phyloP scores from a whole-genome alignment of 2,797 vertebrate genomes.

The Petrocephalus schoutedeni region DNA sequence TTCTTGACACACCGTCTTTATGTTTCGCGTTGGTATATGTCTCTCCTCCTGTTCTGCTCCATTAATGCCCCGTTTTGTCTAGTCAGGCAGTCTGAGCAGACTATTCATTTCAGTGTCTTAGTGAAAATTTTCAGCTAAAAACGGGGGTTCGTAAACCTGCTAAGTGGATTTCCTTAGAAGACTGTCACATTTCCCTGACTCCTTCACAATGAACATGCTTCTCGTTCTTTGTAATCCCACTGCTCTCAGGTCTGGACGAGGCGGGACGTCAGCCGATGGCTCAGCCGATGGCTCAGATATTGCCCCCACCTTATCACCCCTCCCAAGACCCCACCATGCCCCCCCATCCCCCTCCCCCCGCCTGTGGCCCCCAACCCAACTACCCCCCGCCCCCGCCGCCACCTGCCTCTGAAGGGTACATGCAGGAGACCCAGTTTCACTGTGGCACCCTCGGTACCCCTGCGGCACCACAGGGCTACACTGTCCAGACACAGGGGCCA shows the following conservation, averaged over 20 bases:
- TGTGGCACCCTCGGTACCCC: constrained; percentile 51
- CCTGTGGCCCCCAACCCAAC: constrained; percentile 56
- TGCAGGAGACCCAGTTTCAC: constrained; percentile 74
- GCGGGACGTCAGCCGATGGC: constrained; percentile 67
- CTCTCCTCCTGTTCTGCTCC: neutral
- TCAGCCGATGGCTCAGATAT: constrained; percentile 42
- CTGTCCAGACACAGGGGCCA: constrained; percentile 75
- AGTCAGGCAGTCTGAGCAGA: neutral
- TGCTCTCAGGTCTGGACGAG: constrained; percentile 66
- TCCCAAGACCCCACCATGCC: constrained; percentile 37
- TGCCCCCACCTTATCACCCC: constrained; percentile 52
- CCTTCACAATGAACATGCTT: neutral
- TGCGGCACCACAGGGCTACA: constrained; percentile 71
- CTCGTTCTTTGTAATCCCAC: constrained; percentile 12
- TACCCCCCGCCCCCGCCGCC: constrained; percentile 66
- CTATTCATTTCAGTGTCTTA: neutral
- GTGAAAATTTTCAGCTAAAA: neutral
- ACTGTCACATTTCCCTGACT: neutral
- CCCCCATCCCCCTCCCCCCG: constrained; percentile 61
- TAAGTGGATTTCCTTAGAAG: neutral
- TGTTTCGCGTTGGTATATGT: neutral
- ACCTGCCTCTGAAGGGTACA: constrained; percentile 64
- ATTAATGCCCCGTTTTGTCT: neutral
- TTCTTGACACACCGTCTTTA: neutral
- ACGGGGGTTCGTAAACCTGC: neutral